Evolutionary conservation across 53 echinoderm and acorn worm genomes (phyloP).

Genomic region (Holothuria leucospilota): DNA sequence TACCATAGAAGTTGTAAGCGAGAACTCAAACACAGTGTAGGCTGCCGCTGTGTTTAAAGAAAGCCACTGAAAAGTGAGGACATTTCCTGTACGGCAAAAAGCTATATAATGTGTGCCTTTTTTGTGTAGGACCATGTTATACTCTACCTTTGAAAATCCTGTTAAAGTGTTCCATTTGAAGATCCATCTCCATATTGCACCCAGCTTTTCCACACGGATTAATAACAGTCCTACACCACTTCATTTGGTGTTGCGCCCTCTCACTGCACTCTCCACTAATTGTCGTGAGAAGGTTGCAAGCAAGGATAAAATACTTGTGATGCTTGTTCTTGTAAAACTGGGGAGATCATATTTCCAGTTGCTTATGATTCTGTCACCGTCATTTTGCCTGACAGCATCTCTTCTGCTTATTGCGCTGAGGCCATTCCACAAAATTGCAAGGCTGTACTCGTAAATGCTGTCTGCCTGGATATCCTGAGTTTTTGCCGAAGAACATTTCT

Average conservation of each 20-base stretch:
- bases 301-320: background rate
- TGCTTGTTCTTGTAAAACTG: background rate
- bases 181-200: background rate
- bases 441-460: background rate
- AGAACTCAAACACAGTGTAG: too few species aligned
- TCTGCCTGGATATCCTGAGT: background rate
- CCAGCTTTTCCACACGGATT: background rate
- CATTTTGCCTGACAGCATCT: slow-evolving; percentile 5
- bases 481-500: background rate
- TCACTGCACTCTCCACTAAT: background rate
- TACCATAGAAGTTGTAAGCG: too few species aligned
- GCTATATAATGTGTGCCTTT: too few species aligned
- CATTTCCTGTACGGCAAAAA: too few species aligned
- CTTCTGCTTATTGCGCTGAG: background rate
- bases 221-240: background rate
- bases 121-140: too few species aligned
- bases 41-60: too few species aligned
- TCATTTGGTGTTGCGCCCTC: background rate
- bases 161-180: background rate
- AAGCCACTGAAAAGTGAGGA: too few species aligned
- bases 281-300: background rate
- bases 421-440: background rate
- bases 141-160: background rate
- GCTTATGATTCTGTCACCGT: background rate
- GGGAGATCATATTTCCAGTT: background rate